Base-by-base conservation (phyloP, 1,140 invertebrate genomes). In the Neodiprion virginianus region DNA sequence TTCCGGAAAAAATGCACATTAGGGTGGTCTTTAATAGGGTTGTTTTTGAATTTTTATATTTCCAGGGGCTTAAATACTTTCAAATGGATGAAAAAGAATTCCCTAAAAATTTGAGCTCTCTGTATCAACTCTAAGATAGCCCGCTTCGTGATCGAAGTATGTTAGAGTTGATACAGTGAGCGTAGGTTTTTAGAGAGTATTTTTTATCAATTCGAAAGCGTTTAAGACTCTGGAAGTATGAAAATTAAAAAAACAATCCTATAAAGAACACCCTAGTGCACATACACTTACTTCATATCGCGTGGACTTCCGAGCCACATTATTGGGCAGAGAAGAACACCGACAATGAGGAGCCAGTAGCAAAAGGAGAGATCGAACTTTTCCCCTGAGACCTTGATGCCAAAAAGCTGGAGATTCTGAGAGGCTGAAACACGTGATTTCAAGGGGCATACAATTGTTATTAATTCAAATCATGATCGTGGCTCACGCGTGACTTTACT, bases 261-360 rank as follows among this genome's bases (percentile, higher is more conserved):
- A 40, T 40, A 40, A 40, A 1, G 28, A 40, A 2, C 28, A 40
- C 28, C 28, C 28, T 40, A 40, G 5, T 40, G 28, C 5, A 66
- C 14, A 65, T n/a, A 66, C 21, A 14, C 61, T 90, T 87, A 95
- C 94, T 95, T 94, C 93, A 95, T 95, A 81, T 95, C 93, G 84
- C 94, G 94, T 0, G 94, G 94, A 79, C 94, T 95, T 67, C 94
- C 94, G n/a, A 95, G 87, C 94, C 94, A 95, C 91, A 95, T 92
- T 66, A 95, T 84, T 1, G 94, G 94, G 78, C 93, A 94, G 8
- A 95, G 86, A 69, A 93, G 79, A 3, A 93, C 71, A 0, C 93
- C 94, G 8, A 95, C 87, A 9, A 95, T 79, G 4, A 95, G 83
- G 79, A 95, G 90, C 94, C 94, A 95, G 75, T 94, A 92, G 79